Evolutionary conservation across 2,113 vertebrate species (phyloP).

Genomic region (Nothoprocta pentlandii): DNA sequence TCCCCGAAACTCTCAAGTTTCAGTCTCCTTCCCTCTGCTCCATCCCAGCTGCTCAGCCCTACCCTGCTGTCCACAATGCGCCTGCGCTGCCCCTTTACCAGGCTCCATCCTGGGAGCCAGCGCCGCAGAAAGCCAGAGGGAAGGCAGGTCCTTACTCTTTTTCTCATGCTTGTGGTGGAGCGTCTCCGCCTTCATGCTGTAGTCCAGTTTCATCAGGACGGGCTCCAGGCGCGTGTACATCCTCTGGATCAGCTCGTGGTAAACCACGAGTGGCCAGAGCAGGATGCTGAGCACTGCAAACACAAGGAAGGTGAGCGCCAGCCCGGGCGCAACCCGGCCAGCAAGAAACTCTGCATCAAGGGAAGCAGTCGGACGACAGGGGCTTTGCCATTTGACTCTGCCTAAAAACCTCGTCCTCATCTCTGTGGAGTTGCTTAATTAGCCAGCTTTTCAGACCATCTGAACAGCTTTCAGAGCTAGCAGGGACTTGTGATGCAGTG

Average conservation of each 20-base stretch:
- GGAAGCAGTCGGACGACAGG: neutral
- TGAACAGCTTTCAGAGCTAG: neutral
- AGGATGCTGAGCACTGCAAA: conserved; percentile 92
- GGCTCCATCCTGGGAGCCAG: accelerated
- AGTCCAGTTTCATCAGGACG: conserved; percentile 98
- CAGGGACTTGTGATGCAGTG: neutral
- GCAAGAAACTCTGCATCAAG: neutral
- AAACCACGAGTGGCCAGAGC: conserved; percentile 96
- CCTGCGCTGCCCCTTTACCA: neutral
- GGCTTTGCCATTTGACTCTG: neutral
- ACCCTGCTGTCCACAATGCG: neutral
- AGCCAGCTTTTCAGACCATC: neutral
- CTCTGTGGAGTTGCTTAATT: neutral
- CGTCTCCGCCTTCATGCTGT: conserved; percentile 97
- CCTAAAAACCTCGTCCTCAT: neutral
- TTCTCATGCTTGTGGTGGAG: conserved; percentile 94
- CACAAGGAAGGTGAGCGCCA: neutral
- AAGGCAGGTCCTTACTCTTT: conserved; percentile 85
- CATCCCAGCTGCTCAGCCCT: neutral
- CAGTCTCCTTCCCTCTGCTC: neutral
- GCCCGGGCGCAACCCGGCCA: neutral
- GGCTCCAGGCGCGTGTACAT: conserved; percentile 98
- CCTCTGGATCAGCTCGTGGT: conserved; percentile 96
- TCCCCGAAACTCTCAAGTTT: neutral
- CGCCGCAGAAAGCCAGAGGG: neutral